phyloP scores from a whole-genome alignment of 92 coral and sea anemone genomes.

The Umimayanthus chanpuru region DNA sequence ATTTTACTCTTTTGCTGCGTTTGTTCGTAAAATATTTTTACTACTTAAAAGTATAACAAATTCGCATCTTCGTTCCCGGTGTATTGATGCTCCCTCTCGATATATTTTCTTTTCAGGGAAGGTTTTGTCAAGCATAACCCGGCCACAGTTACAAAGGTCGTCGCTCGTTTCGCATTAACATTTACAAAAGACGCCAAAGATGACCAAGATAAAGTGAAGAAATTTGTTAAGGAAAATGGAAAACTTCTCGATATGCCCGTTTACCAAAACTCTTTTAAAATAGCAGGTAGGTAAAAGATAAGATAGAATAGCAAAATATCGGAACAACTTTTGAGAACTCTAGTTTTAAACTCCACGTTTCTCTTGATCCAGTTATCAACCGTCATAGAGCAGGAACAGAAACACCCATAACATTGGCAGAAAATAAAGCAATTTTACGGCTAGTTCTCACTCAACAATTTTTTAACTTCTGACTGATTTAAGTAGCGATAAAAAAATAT shows the following conservation, averaged over 20 bases:
- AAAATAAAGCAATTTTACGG: no score
- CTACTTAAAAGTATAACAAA: neutral
- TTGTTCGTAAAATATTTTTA: neutral
- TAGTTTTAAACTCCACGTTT: no score
- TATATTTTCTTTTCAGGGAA: constrained; percentile 57
- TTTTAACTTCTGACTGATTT: no score
- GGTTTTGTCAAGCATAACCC: constrained; percentile 86
- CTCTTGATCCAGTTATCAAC: no score
- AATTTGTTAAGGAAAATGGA: constrained; percentile 61
- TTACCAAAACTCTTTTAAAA: constrained; percentile 70
- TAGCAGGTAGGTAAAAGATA: constrained; percentile 56
- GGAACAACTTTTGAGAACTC: no score
- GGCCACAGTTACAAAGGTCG: constrained; percentile 81
- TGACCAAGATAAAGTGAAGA: constrained; percentile 56
- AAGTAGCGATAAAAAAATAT: no score
- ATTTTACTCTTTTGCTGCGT: no score
- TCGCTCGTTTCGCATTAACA: constrained; percentile 83
- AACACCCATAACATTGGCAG: no score
- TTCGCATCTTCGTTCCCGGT: no score
- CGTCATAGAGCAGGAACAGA: no score
- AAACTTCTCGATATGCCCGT: constrained; percentile 95
- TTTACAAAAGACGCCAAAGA: constrained; percentile 67
- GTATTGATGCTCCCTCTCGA: no score
- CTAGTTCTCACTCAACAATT: no score
- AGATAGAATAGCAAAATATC: neutral